These are phyloP conservation scores for Fragariocoptes setiger DNA, from an alignment of 1,140 invertebrate genomes.

Conservation along the genomic window DNA sequence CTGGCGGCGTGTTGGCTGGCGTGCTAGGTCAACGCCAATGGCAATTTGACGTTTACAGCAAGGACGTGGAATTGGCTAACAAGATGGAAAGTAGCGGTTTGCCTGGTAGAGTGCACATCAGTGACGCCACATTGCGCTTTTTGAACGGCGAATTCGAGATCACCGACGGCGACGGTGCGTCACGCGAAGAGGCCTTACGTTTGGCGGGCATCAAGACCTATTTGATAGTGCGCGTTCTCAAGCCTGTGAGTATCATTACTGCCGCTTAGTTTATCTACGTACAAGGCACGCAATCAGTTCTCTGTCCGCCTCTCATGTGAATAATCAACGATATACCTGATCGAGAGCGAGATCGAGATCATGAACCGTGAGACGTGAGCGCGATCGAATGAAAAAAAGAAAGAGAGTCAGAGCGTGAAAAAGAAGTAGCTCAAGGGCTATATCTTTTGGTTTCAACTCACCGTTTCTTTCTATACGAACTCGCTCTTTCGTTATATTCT, in stretches of 20 bases:
- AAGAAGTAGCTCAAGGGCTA: too few relatives aligned
- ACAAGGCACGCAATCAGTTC: neutral
- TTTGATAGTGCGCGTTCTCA: slow-evolving; percentile 53
- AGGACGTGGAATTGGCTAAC: slow-evolving; percentile 85
- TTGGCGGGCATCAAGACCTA: slow-evolving; percentile 61
- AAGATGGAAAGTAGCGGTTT: slow-evolving; percentile 92
- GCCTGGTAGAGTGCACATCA: slow-evolving; percentile 78
- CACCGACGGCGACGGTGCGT: slow-evolving; percentile 42
- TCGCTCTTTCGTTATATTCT: too few relatives aligned
- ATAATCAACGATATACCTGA: neutral
- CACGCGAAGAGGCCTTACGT: slow-evolving; percentile 47
- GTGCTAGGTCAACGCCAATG: slow-evolving; percentile 82
- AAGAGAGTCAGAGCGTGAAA: neutral
- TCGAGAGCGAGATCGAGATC: too few relatives aligned
- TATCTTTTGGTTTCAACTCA: too few relatives aligned
- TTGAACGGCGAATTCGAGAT: slow-evolving; percentile 61
- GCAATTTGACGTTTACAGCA: slow-evolving; percentile 90
- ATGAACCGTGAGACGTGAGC: too few relatives aligned
- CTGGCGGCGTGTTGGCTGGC: slow-evolving; percentile 71
- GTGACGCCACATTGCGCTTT: slow-evolving; percentile 58
- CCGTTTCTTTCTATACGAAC: too few relatives aligned
- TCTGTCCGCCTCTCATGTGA: neutral
- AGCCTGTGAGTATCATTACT: slow-evolving; percentile 23
- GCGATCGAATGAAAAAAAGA: neutral
- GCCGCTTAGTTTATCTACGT: slow-evolving; percentile 1